Base-by-base conservation (phyloP, 2,113 vertebrate genomes). In the Paradisaea rubra region DNA sequence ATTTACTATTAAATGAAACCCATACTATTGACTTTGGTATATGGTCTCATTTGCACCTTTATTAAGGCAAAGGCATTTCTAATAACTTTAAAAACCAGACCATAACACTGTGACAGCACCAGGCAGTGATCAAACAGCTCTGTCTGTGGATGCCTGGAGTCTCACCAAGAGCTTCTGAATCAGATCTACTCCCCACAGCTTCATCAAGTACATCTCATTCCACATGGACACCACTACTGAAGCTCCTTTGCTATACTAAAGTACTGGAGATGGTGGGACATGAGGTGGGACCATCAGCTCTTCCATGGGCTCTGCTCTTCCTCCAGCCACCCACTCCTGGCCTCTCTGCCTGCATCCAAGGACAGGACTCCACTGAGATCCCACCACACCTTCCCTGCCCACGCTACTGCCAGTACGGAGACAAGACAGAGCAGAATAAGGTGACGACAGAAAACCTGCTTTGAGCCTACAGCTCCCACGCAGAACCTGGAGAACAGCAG, bases 371-470 rank as follows among this genome's bases (percentile, higher is more conserved):
- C 37, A 22, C 27, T 1, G 14, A 90, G 86, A 60, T 64, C 41
- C 44, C 45, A 42, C 35, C 54, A 66, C 21, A 23, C 27, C 19
- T 64, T 14, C 41, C 37, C 53, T 74, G 39, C 33, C 44, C 37
- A 42, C 0, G 2, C 25, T 39, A 13, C 44, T 37, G 25, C 68
- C 60, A 79, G 57, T 33, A n/a, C 0, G 1, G 33, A 42, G 54
- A 78, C 57, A 42, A 33, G 49, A 68, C 35, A 64, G 49, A 84
- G 31, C 24, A 61, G 52, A 61, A 11, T 1, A 31, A 52, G 42
- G 37, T 0, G 7, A 37, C 0, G 6, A 63, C 0, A 44, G 49
- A 76, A 71, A 90, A 60, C 21, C 13, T 79, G 31, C 47, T 66
- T 23, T 56, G 60, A 57, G 56, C 35, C 71, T 35, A 28, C 33